Base-by-base conservation (phyloP, 2,888 invertebrate species). In the Drosophila dives region DNA sequence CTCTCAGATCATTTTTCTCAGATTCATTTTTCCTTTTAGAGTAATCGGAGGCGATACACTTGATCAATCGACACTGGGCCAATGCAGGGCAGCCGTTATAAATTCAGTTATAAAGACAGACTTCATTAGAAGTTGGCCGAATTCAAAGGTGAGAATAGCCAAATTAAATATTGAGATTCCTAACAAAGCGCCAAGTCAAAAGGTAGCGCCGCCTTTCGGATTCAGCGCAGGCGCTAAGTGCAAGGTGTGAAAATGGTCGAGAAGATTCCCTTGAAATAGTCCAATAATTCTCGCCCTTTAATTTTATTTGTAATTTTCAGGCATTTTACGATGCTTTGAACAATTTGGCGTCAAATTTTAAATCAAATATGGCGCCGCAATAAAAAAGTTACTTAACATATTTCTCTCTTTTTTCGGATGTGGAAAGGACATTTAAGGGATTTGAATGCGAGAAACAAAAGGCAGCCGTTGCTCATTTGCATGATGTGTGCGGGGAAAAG, bases 111-210 rank as follows among this genome's bases (percentile, higher is more conserved):
- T 65, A 64, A 59, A 45, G 15, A 15, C 20, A 4, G 45, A 85
- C 68, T 85, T 90, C 88, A 88, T 85, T 88, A 85, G 90, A 90
- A 90, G 50, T 85, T 74, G 87, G 62, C 69, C 75, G 77, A 88
- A 75, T 68, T 66, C 56, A 68, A 59, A 85, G 90, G 88, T 82
- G 90, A 79, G 90, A 89, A 85, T 71, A 23, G 51, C 51, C 67
- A 86, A 75, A 64, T 71, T 65, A 81, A 85, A 85, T 85, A 89
- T 82, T 84, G 70, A 75, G 64, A 33, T 53, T 42, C 62, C 32
- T 75, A 86, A 86, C 86, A 86, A 83, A 84, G 89, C 64, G 83
- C 63, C 77, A 80, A 77, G 72, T 85, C 72, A 58, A 70, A 74
- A 79, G 77, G 70, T 80, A 88, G 87, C 84, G 84, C 85, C 90